Base-by-base conservation (phyloP, 1,140 invertebrate genomes). In the Popillia japonica region DNA sequence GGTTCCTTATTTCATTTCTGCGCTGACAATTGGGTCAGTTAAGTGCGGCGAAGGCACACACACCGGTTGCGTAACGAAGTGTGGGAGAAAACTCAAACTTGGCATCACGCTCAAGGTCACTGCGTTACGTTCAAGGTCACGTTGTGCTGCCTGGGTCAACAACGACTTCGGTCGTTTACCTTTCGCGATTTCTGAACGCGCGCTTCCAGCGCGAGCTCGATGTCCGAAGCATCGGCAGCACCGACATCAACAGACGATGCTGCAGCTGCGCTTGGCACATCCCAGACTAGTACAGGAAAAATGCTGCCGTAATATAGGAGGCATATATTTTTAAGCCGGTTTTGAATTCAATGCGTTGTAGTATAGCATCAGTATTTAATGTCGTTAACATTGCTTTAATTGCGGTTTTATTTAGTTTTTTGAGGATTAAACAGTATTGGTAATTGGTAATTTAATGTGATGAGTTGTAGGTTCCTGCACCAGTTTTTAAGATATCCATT, bases 101-200 rank as follows among this genome's bases (percentile, higher is more conserved):
- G 61, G 61, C 61, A 68, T 20, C 61, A 68, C 61, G 61, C 61
- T 68, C 22, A 68, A 68, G 61, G 61, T 68, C 61, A 68, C 61
- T 27, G 61, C 61, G 61, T 68, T 68, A 68, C 61, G 61, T 68
- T 68, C 61, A 68, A 68, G 61, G 61, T 68, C 61, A 68, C 61
- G 61, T 68, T 68, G 17, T 68, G 61, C 22, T 68, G 61, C 61
- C 61, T 68, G 61, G 61, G 61, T 68, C 61, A 68, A 68, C 61
- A 68, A 68, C 61, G 61, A 68, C 61, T 68, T 68, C 61, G 61
- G 61, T 68, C 61, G 61, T 68, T 68, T 68, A 68, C 61, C 61
- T 68, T 17, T 55, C 61, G 61, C 61, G 61, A 68, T 68, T 68
- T 68, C 61, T 68, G 61, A 68, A 68, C 61, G 20, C 61, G 22